phyloP scores from a whole-genome alignment of 2,113 vertebrate species.

The Tetraodon nigroviridis region DNA sequence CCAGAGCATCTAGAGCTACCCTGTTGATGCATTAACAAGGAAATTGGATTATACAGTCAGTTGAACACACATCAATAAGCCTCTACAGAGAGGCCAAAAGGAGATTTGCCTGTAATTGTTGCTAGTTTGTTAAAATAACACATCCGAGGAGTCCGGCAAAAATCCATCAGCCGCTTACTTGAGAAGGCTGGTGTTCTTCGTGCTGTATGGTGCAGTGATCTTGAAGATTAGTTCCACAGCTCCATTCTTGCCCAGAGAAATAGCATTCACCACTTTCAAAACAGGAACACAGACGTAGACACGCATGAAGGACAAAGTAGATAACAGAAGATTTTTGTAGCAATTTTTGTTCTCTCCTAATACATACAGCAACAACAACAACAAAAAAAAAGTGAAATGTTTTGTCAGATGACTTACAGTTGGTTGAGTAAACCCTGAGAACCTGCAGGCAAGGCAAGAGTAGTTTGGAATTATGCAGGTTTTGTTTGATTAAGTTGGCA shows the following conservation, averaged over 20 bases:
- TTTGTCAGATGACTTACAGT: slow-evolving; percentile 80
- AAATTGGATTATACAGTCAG: slow-evolving; percentile 26
- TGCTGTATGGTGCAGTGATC: slow-evolving; percentile 88
- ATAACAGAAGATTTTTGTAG: neutral
- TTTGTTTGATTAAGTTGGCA: slow-evolving; percentile 87
- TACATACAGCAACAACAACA: neutral
- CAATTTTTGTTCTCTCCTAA: neutral
- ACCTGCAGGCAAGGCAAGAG: slow-evolving; percentile 93
- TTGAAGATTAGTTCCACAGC: slow-evolving; percentile 92
- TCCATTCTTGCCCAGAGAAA: slow-evolving; percentile 91
- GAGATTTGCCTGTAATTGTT: neutral
- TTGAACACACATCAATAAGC: slow-evolving; percentile 5
- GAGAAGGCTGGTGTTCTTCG: slow-evolving; percentile 87
- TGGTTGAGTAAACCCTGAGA: slow-evolving; percentile 86
- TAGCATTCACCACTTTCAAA: slow-evolving; percentile 87
- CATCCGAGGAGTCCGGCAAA: neutral
- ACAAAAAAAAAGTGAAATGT: neutral
- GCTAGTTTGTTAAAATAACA: slow-evolving; percentile 4
- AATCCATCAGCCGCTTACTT: slow-evolving; percentile 78
- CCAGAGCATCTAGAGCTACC: slow-evolving; percentile 93
- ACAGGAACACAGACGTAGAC: slow-evolving; percentile 25
- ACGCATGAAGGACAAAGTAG: neutral
- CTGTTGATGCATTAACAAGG: slow-evolving; percentile 76
- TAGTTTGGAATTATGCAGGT: slow-evolving; percentile 85
- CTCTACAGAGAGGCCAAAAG: slow-evolving; percentile 7